Conservation (phyloP, 2,888 invertebrate species). For the Alloscopus bannaensis region DNA sequence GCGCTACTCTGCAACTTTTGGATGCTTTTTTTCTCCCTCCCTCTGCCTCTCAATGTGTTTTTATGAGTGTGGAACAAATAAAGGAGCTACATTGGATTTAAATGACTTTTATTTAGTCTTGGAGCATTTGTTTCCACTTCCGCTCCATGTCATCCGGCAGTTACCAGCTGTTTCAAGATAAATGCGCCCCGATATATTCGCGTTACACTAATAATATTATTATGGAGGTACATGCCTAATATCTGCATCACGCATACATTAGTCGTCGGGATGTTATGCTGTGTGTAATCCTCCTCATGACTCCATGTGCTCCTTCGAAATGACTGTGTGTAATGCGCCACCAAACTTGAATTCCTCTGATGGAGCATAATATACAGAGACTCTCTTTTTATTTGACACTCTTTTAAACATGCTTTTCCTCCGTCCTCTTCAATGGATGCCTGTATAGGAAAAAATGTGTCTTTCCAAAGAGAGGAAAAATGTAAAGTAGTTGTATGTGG, state of each 20-base stretch:
- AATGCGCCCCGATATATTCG: not conserved
- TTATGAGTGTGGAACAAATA: conserved; percentile 33
- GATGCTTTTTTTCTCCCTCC: too few species aligned
- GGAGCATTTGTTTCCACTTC: conserved; percentile 62
- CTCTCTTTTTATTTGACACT: too few species aligned
- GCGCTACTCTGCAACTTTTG: too few species aligned
- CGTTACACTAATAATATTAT: not conserved
- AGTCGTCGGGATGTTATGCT: conserved; percentile 7
- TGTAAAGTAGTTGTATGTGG: too few species aligned
- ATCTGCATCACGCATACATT: too few species aligned
- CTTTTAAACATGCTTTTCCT: too few species aligned
- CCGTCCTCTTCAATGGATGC: conserved; percentile 34
- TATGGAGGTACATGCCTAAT: not conserved
- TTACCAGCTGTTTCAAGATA: conserved; percentile 49
- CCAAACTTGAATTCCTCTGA: conserved; percentile 14
- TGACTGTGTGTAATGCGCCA: conserved; percentile 7
- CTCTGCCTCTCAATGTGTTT: conserved; percentile 13
- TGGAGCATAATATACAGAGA: conserved; percentile 2
- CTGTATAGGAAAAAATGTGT: too few species aligned
- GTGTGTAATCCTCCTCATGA: not conserved
- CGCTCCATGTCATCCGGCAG: conserved; percentile 60
- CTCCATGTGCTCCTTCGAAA: not conserved
- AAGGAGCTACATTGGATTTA: conserved; percentile 36
- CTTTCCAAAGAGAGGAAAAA: too few species aligned
- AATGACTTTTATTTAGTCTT: conserved; percentile 63